phyloP scores from a whole-genome alignment of 64 coral and sea anemone genomes.

The Exaiptasia diaphana region DNA sequence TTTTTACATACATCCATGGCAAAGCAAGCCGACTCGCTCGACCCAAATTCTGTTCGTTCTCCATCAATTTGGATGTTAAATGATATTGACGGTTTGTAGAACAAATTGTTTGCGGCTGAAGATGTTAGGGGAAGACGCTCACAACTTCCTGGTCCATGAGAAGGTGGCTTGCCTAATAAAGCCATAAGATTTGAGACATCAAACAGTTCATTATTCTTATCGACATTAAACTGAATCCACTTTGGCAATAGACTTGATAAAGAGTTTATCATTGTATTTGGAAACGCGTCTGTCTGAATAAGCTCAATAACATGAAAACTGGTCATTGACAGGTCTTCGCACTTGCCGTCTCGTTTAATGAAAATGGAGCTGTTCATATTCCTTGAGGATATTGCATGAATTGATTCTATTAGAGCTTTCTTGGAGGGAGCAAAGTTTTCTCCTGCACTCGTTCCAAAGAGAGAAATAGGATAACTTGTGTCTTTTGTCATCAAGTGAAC shows the following conservation, averaged over 20 bases:
- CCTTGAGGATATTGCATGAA: too few species aligned
- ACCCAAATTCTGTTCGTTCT: background rate
- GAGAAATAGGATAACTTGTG: slow-evolving; percentile 12
- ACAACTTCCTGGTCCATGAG: background rate
- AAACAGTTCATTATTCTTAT: background rate
- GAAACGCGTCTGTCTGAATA: slow-evolving; percentile 23
- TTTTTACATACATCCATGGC: slow-evolving; percentile 9
- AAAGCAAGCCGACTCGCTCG: slow-evolving; percentile 21
- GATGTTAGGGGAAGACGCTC: background rate
- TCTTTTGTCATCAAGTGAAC: background rate
- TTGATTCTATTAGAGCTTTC: too few species aligned
- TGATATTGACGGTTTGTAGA: slow-evolving; percentile 4
- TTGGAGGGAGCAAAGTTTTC: too few species aligned
- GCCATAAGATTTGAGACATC: background rate
- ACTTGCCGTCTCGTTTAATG: slow-evolving; percentile 3
- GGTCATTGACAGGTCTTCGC: background rate
- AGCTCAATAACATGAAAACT: slow-evolving; percentile 2
- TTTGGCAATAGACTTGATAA: background rate
- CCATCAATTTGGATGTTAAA: background rate
- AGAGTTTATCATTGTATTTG: background rate
- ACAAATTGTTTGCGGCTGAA: background rate
- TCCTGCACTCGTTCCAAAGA: background rate
- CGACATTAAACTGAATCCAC: slow-evolving; percentile 10
- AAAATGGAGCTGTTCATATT: too few species aligned
- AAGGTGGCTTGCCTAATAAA: background rate